phyloP scores from a whole-genome alignment of 2,888 invertebrate species.

The Eremobia ochroleuca region DNA sequence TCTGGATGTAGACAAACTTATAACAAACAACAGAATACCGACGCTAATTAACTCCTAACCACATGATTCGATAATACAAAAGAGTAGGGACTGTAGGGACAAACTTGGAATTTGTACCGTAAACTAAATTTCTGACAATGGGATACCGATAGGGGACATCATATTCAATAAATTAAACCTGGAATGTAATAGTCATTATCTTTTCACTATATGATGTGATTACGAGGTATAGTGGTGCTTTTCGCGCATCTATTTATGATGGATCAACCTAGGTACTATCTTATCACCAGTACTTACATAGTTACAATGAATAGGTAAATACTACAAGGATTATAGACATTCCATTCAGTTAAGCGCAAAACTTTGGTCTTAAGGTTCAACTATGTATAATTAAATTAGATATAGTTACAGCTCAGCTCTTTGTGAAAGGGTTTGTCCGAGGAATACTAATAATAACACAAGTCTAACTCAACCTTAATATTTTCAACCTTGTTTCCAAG shows the following conservation, averaged over 20 bases:
- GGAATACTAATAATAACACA: neutral
- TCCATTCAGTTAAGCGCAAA: neutral
- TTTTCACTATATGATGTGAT: neutral
- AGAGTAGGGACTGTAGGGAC: neutral
- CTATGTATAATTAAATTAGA: conserved; percentile 6
- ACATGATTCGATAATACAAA: conserved; percentile 4
- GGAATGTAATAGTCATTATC: neutral
- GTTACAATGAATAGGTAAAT: neutral
- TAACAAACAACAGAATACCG: conserved; percentile 12
- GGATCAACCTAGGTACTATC: neutral
- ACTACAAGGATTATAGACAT: neutral
- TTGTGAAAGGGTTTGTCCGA: neutral
- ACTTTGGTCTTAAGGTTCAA: neutral
- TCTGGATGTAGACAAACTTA: neutral
- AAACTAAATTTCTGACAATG: conserved; percentile 19
- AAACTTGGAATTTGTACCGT: conserved; percentile 14
- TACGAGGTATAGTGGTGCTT: neutral
- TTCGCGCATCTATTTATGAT: too few relatives aligned
- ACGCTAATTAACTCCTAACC: conserved; percentile 22
- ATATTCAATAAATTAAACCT: conserved; percentile 2
- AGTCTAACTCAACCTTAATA: neutral
- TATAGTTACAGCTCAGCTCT: neutral
- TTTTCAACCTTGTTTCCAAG: neutral
- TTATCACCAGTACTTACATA: neutral
- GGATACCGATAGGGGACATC: neutral